A percentile compares a stretch with the other conserved stretches of the same genome.
Evolutionary conservation across 2,113 vertebrate species (phyloP).

Genomic region (Tamias sibiricus): DNA sequence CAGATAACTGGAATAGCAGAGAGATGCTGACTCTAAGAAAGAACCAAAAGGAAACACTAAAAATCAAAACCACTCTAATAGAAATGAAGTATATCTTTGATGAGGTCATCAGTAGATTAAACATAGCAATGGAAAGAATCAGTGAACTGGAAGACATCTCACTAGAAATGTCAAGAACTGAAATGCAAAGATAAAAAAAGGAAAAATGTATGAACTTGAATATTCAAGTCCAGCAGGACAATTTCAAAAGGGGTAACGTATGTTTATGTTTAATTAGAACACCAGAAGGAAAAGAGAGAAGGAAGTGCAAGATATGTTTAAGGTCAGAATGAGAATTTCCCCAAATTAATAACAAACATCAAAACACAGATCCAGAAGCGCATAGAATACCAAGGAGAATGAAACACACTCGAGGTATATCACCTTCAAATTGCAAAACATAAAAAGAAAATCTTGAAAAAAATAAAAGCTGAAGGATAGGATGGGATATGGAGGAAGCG

Average conservation of each 20-base stretch:
- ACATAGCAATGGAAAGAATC: background rate
- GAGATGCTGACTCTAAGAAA: background rate
- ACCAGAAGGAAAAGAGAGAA: background rate
- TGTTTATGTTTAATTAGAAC: background rate
- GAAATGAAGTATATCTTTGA: background rate
- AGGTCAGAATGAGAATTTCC: background rate
- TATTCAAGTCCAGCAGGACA: background rate
- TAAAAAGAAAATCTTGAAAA: background rate
- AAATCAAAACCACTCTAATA: background rate
- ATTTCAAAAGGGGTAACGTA: background rate
- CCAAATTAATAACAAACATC: background rate
- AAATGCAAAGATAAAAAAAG: background rate
- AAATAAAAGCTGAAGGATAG: background rate
- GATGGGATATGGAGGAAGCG: background rate
- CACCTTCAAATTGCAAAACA: too few relatives aligned
- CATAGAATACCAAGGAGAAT: background rate
- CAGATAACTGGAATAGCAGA: background rate
- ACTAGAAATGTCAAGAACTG: background rate
- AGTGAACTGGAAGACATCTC: background rate
- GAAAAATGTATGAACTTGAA: background rate
- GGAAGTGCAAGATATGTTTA: background rate
- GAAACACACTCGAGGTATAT: rapidly evolving
- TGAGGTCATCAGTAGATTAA: background rate
- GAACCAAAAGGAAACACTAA: background rate
- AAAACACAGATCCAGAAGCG: background rate